Evolutionary conservation across 2,113 vertebrate species (phyloP).

Genomic region (Larimichthys crocea): DNA sequence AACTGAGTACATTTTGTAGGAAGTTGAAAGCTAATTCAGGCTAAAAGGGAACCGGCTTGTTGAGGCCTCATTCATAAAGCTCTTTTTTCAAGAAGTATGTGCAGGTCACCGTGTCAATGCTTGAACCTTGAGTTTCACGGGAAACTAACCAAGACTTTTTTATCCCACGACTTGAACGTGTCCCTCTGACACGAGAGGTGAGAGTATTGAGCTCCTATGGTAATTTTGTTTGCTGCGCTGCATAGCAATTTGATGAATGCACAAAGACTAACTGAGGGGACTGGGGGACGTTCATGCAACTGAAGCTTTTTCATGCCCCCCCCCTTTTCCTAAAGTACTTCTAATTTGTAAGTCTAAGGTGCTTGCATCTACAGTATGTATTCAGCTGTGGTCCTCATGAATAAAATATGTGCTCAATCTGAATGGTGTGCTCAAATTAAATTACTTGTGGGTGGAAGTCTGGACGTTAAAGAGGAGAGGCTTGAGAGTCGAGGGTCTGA

Average conservation of each 20-base stretch:
- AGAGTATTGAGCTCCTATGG: slow-evolving; percentile 30
- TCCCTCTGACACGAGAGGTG: slow-evolving; percentile 33
- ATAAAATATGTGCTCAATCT: slow-evolving; percentile 38
- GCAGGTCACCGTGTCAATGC: slow-evolving; percentile 11
- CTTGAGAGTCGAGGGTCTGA: slow-evolving; percentile 17
- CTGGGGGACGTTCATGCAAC: slow-evolving; percentile 36
- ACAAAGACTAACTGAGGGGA: slow-evolving; percentile 8
- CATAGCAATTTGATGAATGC: slow-evolving; percentile 51
- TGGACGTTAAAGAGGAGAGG: slow-evolving; percentile 16
- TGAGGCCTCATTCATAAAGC: slow-evolving; percentile 52
- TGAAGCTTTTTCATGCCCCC: slow-evolving; percentile 9
- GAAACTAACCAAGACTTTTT: not conserved
- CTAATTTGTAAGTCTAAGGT: slow-evolving; percentile 15
- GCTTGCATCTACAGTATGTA: slow-evolving; percentile 25
- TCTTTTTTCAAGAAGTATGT: slow-evolving; percentile 26
- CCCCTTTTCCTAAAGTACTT: slow-evolving; percentile 39
- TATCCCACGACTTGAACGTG: not conserved
- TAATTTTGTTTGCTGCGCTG: slow-evolving; percentile 41
- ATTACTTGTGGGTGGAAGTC: slow-evolving; percentile 28
- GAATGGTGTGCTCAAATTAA: slow-evolving; percentile 51
- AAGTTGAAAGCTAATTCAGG: slow-evolving; percentile 65
- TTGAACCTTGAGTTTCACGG: slow-evolving; percentile 5
- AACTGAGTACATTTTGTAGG: slow-evolving; percentile 54
- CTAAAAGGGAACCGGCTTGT: slow-evolving; percentile 16
- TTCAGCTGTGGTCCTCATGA: slow-evolving; percentile 37